Evolutionary conservation across 2,888 invertebrate species (phyloP).

Genomic region (Oasisia sp.): DNA sequence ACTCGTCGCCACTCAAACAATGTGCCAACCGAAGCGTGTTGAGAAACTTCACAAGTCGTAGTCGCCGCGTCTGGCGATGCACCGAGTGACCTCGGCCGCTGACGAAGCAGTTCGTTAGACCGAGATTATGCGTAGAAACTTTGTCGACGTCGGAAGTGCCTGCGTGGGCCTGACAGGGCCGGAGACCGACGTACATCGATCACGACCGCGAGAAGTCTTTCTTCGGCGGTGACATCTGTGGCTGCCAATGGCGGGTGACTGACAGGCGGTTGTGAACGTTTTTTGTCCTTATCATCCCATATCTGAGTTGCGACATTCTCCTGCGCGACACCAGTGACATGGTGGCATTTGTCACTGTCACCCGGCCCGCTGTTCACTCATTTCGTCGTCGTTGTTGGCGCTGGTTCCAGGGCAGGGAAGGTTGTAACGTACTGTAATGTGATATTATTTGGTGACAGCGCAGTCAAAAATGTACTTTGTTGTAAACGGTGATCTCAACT

Average conservation of each 20-base stretch:
- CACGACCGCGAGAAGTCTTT: not conserved
- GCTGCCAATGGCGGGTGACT: not conserved
- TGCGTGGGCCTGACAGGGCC: not conserved
- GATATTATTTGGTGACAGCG: not conserved
- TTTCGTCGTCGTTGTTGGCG: conserved; percentile 3
- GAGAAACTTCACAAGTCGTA: not conserved
- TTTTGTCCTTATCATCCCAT: not conserved
- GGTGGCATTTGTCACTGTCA: conserved; percentile 11
- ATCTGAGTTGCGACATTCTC: conserved; percentile 10
- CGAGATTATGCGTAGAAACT: not conserved
- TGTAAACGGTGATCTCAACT: not conserved
- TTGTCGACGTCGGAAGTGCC: not conserved
- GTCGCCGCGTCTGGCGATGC: not conserved
- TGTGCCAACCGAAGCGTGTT: not conserved
- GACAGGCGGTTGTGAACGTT: not conserved
- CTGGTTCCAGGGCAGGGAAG: not conserved
- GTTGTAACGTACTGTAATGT: not conserved
- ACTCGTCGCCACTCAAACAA: not conserved
- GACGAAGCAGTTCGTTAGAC: not conserved
- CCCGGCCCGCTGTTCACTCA: not conserved
- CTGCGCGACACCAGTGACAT: not conserved
- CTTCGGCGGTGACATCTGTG: not conserved
- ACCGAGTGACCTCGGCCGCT: not conserved
- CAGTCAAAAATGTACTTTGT: not conserved
- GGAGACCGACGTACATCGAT: not conserved